A percentile compares a stretch with the other conserved stretches of the same genome.
Evolutionary conservation across 2,113 vertebrate genomes (phyloP).

Genomic region (Xyrauchen texanus): DNA sequence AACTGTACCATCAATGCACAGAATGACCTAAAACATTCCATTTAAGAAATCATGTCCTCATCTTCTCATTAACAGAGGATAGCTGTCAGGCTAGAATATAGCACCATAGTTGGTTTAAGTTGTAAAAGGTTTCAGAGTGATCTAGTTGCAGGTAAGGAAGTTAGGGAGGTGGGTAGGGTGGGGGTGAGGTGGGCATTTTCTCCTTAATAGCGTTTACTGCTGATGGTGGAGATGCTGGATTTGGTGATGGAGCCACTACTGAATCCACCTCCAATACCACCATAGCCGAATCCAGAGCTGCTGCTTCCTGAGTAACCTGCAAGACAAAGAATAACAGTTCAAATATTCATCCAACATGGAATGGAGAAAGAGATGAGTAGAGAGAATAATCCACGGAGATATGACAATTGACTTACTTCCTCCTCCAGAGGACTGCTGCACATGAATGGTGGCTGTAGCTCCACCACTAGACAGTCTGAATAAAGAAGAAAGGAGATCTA

Average conservation of each 20-base stretch:
- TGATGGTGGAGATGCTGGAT: conserved; percentile 38
- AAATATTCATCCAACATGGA: neutral
- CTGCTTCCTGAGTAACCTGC: conserved; percentile 50
- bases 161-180: conserved; percentile 45
- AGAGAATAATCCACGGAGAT: neutral
- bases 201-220: conserved; percentile 38
- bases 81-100: conserved; percentile 49
- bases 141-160: conserved; percentile 35
- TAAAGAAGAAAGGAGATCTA: neutral
- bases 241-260: conserved; percentile 65
- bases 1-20: conserved; percentile 5
- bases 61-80: conserved; percentile 33
- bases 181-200: neutral
- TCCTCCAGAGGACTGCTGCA: conserved; percentile 67
- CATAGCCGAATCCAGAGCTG: conserved; percentile 49
- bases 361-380: neutral
- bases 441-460: conserved; percentile 62
- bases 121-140: conserved; percentile 38
- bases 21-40: conserved; percentile 21
- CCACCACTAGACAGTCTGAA: conserved; percentile 66
- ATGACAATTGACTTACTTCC: conserved; percentile 52
- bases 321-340: neutral
- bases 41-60: conserved; percentile 20
- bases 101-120: conserved; percentile 55
- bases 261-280: conserved; percentile 13